These are phyloP conservation scores for Pogonomyrmex barbatus DNA, from an alignment of 1,140 invertebrate species.

Conservation along the genomic window DNA sequence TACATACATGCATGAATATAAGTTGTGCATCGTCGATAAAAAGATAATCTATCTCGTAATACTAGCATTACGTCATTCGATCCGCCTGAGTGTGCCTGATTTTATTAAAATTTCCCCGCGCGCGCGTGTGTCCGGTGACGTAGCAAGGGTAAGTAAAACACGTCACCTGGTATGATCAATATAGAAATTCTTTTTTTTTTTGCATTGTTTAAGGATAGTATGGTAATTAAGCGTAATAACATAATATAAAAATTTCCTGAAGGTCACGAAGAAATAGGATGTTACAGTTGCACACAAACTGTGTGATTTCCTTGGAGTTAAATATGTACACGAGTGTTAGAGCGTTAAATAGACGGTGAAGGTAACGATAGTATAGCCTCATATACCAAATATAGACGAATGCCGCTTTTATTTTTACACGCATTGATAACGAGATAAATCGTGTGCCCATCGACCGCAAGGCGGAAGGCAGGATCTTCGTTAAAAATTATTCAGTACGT, in stretches of 20 bases:
- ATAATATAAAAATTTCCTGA: constrained; percentile 9
- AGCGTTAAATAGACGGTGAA: constrained; percentile 38
- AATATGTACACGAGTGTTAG: constrained; percentile 1
- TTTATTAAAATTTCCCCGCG: constrained; percentile 8
- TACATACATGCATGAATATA: constrained; percentile 29
- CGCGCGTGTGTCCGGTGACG: not conserved
- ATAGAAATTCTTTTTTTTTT: not conserved
- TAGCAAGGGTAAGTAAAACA: not conserved
- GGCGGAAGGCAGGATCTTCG: not conserved
- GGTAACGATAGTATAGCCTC: not conserved
- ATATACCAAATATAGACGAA: constrained; percentile 42
- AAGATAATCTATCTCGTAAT: not conserved
- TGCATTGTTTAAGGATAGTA: constrained; percentile 1
- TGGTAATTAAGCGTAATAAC: not conserved
- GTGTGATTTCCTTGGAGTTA: constrained; percentile 45
- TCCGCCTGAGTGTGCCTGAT: constrained; percentile 13
- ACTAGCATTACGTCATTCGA: constrained; percentile 21
- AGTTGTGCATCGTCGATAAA: constrained; percentile 20
- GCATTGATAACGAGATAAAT: constrained; percentile 3
- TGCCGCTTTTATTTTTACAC: constrained; percentile 43
- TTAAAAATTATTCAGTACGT: not conserved
- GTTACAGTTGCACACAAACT: constrained; percentile 6
- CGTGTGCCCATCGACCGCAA: not conserved
- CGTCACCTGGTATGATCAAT: not conserved
- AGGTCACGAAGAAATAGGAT: constrained; percentile 11